Base-by-base conservation (phyloP, 1,140 invertebrate species). In the Eueides isabella region DNA sequence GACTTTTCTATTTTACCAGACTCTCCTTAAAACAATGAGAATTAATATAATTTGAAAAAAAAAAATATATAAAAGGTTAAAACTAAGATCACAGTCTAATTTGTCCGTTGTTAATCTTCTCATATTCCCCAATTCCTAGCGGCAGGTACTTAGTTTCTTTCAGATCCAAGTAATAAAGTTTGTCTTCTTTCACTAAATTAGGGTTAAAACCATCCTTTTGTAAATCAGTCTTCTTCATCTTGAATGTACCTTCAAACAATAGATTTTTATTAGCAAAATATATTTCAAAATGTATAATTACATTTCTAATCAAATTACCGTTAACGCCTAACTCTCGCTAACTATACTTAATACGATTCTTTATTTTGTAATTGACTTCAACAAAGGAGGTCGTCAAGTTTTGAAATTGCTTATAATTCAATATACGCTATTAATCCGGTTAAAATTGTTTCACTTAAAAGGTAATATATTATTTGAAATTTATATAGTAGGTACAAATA, bases 131-230 rank as follows among this genome's bases (percentile, higher is more conserved):
- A 64, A 91, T 89, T 5, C 95, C 96, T 9, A 98, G 81, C 12
- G 93, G 94, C 9, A 95, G 82, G 79, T 95, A 96, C 71, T 90
- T 88, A 12, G 92, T 93, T 85, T 94, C 93, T 82, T 95, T 95
- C 6, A 90, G 66, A 76, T 96, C 94, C 81, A 97, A 94, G 82
- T 93, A 94, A 88, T 96, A 98, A 2, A 98, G 83, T 85, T 95
- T 95, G 86, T 98, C 97, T 61, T 95, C 81, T 61, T 88, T 96
- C 30, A 97, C 95, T 70, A 94, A 89, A 48, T 93, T 95, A 0
- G 97, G 96, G 93, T 99, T 94, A 86, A 97, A 99, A 14, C 97
- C 97, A 89, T 99, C 97, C 78, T 97, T 97, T 90, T 98, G 97
- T 16, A 99, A 94, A 85, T 98, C 96, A 38, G 96, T 95, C 92